phyloP scores from a whole-genome alignment of 2,113 vertebrate genomes.

The Pogonocichla stellata region DNA sequence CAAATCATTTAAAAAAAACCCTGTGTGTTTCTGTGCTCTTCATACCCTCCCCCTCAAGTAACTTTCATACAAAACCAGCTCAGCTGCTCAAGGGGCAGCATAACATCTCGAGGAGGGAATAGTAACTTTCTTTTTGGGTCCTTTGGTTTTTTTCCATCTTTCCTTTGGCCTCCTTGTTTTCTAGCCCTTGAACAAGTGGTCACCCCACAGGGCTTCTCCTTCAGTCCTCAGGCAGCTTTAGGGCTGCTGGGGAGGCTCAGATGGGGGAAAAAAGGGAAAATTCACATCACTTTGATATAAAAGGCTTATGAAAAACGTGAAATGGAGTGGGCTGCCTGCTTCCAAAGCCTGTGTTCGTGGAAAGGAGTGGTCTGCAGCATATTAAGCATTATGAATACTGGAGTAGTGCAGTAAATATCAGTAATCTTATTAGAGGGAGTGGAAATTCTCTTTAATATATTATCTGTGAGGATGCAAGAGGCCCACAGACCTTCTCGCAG shows the following conservation, averaged over 20 bases:
- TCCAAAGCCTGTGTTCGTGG: not conserved
- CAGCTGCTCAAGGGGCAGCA: not conserved
- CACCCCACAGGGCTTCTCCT: not conserved
- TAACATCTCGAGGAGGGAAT: not conserved
- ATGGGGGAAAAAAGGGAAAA: not conserved
- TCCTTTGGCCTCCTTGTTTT: not conserved
- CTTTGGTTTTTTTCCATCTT: not conserved
- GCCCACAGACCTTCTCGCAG: constrained; percentile 9
- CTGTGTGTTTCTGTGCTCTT: too few species aligned
- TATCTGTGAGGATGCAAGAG: constrained; percentile 18
- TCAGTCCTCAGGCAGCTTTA: not conserved
- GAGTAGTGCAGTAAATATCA: constrained; percentile 37
- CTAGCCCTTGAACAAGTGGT: not conserved
- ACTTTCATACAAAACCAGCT: too few species aligned
- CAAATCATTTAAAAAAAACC: too few species aligned
- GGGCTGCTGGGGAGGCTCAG: not conserved
- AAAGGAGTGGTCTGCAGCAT: not conserved
- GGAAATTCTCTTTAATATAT: constrained; percentile 49
- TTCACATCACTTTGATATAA: not conserved
- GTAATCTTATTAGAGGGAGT: constrained; percentile 47
- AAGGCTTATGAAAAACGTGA: not conserved
- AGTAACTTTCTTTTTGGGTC: not conserved
- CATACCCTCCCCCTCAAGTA: too few species aligned
- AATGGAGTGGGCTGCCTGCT: not conserved
- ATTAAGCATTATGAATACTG: constrained; percentile 10